Percentiles rank a stretch among this genome's conserved stretches.
Conservation (phyloP, 92 coral and sea anemone species). For the Metridium senile region DNA sequence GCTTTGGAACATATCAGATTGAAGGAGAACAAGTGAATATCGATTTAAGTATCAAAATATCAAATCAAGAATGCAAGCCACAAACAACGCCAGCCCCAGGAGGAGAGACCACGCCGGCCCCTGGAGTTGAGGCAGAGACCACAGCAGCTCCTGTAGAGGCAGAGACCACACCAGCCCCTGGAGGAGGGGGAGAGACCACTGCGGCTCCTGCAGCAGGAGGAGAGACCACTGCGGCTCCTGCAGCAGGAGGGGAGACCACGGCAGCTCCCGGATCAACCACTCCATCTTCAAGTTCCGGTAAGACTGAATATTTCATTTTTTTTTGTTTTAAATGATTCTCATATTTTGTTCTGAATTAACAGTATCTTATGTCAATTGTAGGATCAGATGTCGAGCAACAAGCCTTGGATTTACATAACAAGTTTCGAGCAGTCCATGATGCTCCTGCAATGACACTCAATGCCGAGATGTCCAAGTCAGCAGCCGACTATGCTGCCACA, state of each 20-base stretch:
- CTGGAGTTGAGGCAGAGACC: conserved; percentile 14
- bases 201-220: conserved; percentile 14
- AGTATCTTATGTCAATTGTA: no score
- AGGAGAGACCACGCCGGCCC: conserved; percentile 32
- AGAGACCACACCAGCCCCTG: conserved; percentile 38
- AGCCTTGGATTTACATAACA: conserved; percentile 50
- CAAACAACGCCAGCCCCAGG: conserved; percentile 30
- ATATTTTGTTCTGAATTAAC: no score
- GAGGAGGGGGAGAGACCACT: conserved; percentile 14
- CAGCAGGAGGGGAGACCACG: conserved; percentile 8
- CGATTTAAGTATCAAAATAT: conserved; percentile 20
- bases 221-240: conserved; percentile 36
- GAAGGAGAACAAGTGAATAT: conserved; percentile 26
- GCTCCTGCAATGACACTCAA: conserved; percentile 64
- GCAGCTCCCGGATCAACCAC: conserved; percentile 18
- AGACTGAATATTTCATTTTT: no score
- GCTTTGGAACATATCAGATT: conserved; percentile 36
- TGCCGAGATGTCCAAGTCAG: conserved; percentile 65
- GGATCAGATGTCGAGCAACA: conserved; percentile 20
- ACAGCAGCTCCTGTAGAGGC: conserved; percentile 24
- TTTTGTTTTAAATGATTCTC: background rate
- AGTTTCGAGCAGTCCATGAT: conserved; percentile 65
- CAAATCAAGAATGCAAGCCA: conserved; percentile 1
- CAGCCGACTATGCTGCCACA: conserved; percentile 57
- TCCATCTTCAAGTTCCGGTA: conserved; percentile 1